Evolutionary conservation across 2,888 invertebrate genomes (phyloP).

Genomic region (Drosophila stalkeri): DNA sequence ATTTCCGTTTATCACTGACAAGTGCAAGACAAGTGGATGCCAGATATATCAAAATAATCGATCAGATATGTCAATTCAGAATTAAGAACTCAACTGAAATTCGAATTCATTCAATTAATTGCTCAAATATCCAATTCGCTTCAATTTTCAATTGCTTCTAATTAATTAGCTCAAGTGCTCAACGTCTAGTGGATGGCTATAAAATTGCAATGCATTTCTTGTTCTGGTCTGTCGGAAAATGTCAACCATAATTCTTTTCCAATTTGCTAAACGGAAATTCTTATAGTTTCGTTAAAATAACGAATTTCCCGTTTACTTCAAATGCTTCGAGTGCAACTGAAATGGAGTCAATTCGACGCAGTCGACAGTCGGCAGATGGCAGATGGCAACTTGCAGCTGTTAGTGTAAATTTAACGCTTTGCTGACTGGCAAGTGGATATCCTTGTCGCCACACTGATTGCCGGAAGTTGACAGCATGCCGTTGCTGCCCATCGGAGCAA

Average conservation of each 20-base stretch:
- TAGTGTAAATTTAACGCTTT: slow-evolving; percentile 63
- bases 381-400: slow-evolving; percentile 16
- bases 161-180: slow-evolving; percentile 6
- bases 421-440: slow-evolving; percentile 57
- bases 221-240: slow-evolving; percentile 28
- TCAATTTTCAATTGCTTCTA: not conserved
- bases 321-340: not conserved
- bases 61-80: slow-evolving; percentile 11
- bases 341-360: slow-evolving; percentile 1
- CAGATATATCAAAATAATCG: slow-evolving; percentile 18
- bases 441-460: slow-evolving; percentile 44
- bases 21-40: slow-evolving; percentile 25
- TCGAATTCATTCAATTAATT: not conserved
- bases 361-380: not conserved
- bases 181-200: not conserved
- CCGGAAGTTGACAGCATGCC: slow-evolving; percentile 39
- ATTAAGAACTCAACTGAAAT: not conserved
- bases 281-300: slow-evolving; percentile 23
- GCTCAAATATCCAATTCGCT: not conserved
- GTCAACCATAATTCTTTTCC: slow-evolving; percentile 57
- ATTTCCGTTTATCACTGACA: slow-evolving; percentile 52
- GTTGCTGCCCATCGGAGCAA: slow-evolving; percentile 8
- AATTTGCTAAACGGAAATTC: slow-evolving; percentile 52
- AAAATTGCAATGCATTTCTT: not conserved
- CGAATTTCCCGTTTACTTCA: not conserved